Evolutionary conservation across 1,140 invertebrate species (phyloP), one percentile per base, ranked within the genome.

Genomic region (Caenorhabditis remanei): DNA sequence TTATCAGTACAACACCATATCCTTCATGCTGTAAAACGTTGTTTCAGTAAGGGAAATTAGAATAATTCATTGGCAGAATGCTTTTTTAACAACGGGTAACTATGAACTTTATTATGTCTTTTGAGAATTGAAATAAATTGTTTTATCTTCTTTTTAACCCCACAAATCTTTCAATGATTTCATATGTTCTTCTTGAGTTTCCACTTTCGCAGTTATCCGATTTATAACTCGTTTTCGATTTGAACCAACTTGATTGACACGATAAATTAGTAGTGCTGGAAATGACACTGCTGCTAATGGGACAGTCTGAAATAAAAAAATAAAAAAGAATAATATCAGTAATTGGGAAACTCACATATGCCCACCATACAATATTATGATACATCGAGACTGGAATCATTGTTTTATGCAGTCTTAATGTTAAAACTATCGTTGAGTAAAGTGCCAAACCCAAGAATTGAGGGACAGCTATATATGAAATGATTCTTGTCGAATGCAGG

Each of bases 1-100:
- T 90, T 90, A 50, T 79, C 71, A 53, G 71, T 79, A 24, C 71
- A 79, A 50, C 71, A 79, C 24, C 71, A 79, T 41, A n/a, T 79
- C 5, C 11, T 79, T 79, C 46, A 50, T n/a, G 71, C 7, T 24
- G 46, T 79, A 4, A 48, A 79, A 24, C 43, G 71, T 4, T 9
- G n/a, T 79, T 50, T 79, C 13, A 41, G 71, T 24, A 79, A 40
- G 21, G n/a, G 24, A 21, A 79, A 79, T 50, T 79, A 79, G 71
- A 63, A 24, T 8, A 11, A 11, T 58, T 58, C n/a, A n/a, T 21
- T 63, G 19, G 21, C 19, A 8, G 24, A 63, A 32, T 13, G 19
- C 11, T 11, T 32, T 32, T 24, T 19, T 32, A 32, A 63, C 46
- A 19, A 50, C 71, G 46, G 71, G 46, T 79, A 11, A 24, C n/a